Percentiles rank a stretch among this genome's conserved stretches.
phyloP scores from a whole-genome alignment of 2,888 invertebrate species.

The Xanthorhoe designata region DNA sequence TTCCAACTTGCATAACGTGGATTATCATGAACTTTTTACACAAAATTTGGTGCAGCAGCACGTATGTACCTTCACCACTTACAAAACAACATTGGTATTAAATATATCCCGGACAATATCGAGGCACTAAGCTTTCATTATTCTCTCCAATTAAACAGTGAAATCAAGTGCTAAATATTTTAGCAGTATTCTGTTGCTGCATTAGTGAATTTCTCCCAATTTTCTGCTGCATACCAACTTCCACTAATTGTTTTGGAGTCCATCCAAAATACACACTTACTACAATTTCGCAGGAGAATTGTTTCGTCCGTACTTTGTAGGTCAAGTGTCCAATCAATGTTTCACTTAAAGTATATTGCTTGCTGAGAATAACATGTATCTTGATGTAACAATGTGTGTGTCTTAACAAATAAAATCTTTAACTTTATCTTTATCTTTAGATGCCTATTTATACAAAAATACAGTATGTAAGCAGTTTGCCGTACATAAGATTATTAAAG shows the following conservation, averaged over 20 bases:
- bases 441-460: not conserved
- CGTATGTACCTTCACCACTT: too few relatives aligned
- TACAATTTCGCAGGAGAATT: conserved; percentile 69
- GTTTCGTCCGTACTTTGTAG: conserved; percentile 38
- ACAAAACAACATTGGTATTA: too few relatives aligned
- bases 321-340: conserved; percentile 34
- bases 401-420: too few relatives aligned
- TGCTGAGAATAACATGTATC: not conserved
- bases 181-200: conserved; percentile 63
- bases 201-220: conserved; percentile 62
- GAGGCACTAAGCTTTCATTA: conserved; percentile 21
- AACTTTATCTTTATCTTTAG: too few relatives aligned
- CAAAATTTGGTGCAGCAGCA: too few relatives aligned
- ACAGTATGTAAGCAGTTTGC: not conserved
- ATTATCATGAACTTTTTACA: too few relatives aligned
- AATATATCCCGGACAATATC: not conserved
- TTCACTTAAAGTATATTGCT: conserved; percentile 12
- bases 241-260: conserved; percentile 82
- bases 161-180: conserved; percentile 50
- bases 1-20: too few relatives aligned
- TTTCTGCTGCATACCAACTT: conserved; percentile 59
- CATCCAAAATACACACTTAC: conserved; percentile 82
- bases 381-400: not conserved
- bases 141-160: conserved; percentile 37
- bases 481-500: too few relatives aligned